These are phyloP conservation scores for Manduca sexta DNA, from an alignment of 1,140 invertebrate species.

Conservation along the genomic window DNA sequence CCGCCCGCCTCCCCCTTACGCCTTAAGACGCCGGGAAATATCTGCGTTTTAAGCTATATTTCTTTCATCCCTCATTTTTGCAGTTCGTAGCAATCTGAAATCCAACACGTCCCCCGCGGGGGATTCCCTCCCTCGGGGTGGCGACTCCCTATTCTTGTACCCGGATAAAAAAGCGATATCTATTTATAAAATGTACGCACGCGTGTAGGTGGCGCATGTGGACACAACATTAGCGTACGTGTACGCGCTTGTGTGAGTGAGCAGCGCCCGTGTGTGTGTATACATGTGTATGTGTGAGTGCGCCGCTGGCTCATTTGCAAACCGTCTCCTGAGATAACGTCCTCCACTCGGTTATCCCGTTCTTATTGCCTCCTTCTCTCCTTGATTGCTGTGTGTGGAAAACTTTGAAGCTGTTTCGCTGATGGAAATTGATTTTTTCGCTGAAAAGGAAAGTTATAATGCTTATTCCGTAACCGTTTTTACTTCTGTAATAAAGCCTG, in stretches of 20 bases:
- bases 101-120: constrained; percentile 68
- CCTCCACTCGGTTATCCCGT: constrained; percentile 63
- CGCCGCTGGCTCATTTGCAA: constrained; percentile 67
- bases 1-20: constrained; percentile 36
- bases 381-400: constrained; percentile 64
- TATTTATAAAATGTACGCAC: constrained; percentile 70
- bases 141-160: constrained; percentile 65
- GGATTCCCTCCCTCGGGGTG: constrained; percentile 44
- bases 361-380: constrained; percentile 66
- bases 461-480: constrained; percentile 7
- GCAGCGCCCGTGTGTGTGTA: constrained; percentile 32
- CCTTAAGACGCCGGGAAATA: constrained; percentile 73
- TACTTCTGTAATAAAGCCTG: not conserved
- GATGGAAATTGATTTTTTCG: constrained; percentile 56
- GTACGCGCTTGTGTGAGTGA: constrained; percentile 34
- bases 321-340: constrained; percentile 70
- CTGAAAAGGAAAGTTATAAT: constrained; percentile 42
- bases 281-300: constrained; percentile 36
- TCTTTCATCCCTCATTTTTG: constrained; percentile 76
- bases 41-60: constrained; percentile 76
- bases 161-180: constrained; percentile 71
- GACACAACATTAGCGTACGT: constrained; percentile 48
- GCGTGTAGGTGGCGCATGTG: constrained; percentile 50
- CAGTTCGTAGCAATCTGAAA: constrained; percentile 75
- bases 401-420: constrained; percentile 48